Base-by-base conservation (phyloP, 2,888 invertebrate species). In the Thecophora atra region DNA sequence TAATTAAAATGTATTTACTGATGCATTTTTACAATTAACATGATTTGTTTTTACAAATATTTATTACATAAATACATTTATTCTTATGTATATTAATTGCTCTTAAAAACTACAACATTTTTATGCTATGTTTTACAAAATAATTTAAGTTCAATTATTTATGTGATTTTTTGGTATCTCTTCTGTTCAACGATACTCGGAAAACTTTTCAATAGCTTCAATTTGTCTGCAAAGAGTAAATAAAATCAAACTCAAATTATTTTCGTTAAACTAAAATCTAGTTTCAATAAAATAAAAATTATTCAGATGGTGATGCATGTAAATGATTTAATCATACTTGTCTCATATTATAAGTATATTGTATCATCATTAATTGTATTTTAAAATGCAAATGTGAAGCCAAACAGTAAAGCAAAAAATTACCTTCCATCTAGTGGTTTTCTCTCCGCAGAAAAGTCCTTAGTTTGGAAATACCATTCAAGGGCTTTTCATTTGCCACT, bases 281-380 rank as follows among this genome's bases (percentile, higher is more conserved):
- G n/a, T n/a, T n/a, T n/a, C n/a, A 51, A 26, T 66, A n/a, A 24
- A 65, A 64, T 68, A 68, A 62, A 54, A 30, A 67, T 65, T 63
- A 42, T 30, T 81, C 82, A 82, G 80, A 79, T 82, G 82, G 82
- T 82, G 79, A 76, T 79, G 80, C 81, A 81, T 80, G 81, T 78
- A 67, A 70, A 76, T 72, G 24, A 19, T 74, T 76, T 69, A 37
- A 6, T 81, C 78, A 76, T 24, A 17, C 21, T 24, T 64, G 21
- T 44, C 44, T 67, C 56, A 67, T 67, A 21, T 67, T n/a, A n/a
- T 42, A 19, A 6, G 7, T 56, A 24, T 42, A 54, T 21, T 24
- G 26, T 66, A 54, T 54, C 54, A 67, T 56, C 67, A 67, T n/a
- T n/a, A 21, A 37, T 3, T 47, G 17, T 8, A 4, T 47, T 47